Evolutionary conservation across 2,113 vertebrate species (phyloP).

Genomic region (Pseudorectes ferrugineus): DNA sequence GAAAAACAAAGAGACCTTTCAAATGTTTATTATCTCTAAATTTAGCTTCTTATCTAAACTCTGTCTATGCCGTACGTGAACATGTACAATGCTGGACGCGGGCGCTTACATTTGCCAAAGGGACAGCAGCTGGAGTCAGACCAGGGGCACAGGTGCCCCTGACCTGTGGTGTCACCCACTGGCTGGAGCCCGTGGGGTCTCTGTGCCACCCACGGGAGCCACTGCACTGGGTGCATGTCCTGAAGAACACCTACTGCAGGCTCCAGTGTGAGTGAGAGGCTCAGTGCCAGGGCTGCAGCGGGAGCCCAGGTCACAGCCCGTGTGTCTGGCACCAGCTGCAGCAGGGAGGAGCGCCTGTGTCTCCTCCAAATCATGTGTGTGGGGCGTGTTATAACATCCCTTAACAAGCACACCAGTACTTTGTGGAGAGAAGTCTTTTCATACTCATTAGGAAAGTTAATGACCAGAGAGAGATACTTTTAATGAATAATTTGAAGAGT

Average conservation of each 20-base stretch:
- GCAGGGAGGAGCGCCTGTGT: rapidly evolving
- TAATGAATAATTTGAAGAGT: background rate
- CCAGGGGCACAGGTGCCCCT: rapidly evolving
- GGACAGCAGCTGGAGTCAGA: background rate
- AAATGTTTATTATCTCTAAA: background rate
- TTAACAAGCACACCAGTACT: background rate
- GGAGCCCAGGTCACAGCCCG: background rate
- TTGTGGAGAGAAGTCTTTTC: background rate
- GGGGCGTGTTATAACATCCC: rapidly evolving
- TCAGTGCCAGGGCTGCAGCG: rapidly evolving
- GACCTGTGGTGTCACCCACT: background rate
- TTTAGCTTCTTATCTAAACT: background rate
- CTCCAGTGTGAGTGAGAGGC: background rate
- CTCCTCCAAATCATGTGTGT: background rate
- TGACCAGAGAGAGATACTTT: background rate
- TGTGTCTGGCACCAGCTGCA: background rate
- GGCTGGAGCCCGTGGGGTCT: background rate
- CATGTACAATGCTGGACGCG: background rate
- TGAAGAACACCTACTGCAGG: background rate
- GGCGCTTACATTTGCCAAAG: background rate
- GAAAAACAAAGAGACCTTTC: background rate
- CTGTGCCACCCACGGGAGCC: background rate
- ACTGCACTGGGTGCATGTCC: background rate
- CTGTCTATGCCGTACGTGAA: background rate
- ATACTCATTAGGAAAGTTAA: background rate